These are phyloP conservation scores for Tupaia chinensis DNA, from an alignment of 2,113 vertebrate genomes.

Conservation along the genomic window DNA sequence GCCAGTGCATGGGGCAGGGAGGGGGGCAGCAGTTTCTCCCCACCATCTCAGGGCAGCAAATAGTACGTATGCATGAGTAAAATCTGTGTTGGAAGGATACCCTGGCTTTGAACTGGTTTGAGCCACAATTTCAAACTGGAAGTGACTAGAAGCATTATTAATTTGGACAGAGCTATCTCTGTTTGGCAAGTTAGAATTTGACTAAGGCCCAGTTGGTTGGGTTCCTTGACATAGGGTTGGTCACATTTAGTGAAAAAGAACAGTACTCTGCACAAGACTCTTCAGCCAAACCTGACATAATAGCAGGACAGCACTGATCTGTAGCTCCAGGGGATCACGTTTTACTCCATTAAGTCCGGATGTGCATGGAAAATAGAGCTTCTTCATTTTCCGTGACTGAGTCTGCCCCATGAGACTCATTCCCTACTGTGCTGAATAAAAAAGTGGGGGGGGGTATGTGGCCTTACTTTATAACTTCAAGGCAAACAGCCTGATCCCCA, in stretches of 20 bases:
- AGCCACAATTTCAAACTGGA: neutral
- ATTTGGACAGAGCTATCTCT: neutral
- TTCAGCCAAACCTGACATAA: slow-evolving; percentile 1
- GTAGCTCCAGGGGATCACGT: slow-evolving; percentile 3
- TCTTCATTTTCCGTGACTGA: neutral
- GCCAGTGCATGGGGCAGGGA: neutral
- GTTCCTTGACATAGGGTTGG: neutral
- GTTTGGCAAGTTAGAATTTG: neutral
- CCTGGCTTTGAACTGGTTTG: neutral
- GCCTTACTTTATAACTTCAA: neutral
- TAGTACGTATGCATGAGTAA: neutral
- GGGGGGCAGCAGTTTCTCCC: neutral
- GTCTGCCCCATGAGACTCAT: neutral
- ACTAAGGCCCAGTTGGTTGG: neutral
- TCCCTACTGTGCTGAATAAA: neutral
- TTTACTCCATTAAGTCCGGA: slow-evolving; percentile 52
- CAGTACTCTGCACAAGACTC: neutral
- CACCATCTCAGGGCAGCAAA: neutral
- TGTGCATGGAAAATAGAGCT: slow-evolving; percentile 41
- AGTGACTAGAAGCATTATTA: neutral
- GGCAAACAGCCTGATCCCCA: neutral
- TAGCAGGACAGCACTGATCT: neutral
- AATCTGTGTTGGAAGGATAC: neutral
- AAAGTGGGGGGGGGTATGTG: neutral
- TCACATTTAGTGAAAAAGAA: neutral